Conservation (phyloP, 2,888 invertebrate species). For the Platycnemis pennipes region DNA sequence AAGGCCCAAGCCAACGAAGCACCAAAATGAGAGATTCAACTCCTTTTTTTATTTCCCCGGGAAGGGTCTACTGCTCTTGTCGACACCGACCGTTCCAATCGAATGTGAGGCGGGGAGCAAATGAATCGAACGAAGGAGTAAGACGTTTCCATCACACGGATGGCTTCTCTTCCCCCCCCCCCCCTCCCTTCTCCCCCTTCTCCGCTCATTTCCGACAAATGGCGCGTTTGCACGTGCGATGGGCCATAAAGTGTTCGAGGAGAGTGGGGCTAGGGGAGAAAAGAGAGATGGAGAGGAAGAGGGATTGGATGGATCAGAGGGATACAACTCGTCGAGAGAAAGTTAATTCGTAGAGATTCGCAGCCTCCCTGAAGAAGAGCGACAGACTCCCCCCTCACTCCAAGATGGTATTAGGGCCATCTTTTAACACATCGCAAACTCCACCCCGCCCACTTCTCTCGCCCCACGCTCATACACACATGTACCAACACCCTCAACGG, state of each 20-base stretch:
- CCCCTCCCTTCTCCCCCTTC: neutral
- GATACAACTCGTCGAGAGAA: neutral
- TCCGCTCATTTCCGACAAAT: neutral
- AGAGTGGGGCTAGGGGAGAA: neutral
- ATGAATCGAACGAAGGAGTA: neutral
- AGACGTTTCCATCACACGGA: conserved; percentile 12
- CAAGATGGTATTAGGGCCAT: neutral
- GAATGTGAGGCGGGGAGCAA: neutral
- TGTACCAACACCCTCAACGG: neutral
- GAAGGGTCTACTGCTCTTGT: neutral
- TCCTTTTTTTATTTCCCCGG: neutral
- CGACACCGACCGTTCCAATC: neutral
- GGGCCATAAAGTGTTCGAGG: neutral
- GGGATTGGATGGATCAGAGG: neutral
- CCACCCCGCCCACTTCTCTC: neutral
- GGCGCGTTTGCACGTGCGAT: conserved; percentile 13
- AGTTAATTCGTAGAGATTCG: conserved; percentile 4
- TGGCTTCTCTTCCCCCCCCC: neutral
- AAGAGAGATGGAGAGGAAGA: neutral
- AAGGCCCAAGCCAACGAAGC: neutral
- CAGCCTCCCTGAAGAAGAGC: too few species aligned
- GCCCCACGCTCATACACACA: neutral
- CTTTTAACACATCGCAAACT: neutral
- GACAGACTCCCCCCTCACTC: neutral
- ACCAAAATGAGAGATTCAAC: neutral